phyloP scores from a whole-genome alignment of 1,140 invertebrate genomes.

The Drosophila bipectinata region DNA sequence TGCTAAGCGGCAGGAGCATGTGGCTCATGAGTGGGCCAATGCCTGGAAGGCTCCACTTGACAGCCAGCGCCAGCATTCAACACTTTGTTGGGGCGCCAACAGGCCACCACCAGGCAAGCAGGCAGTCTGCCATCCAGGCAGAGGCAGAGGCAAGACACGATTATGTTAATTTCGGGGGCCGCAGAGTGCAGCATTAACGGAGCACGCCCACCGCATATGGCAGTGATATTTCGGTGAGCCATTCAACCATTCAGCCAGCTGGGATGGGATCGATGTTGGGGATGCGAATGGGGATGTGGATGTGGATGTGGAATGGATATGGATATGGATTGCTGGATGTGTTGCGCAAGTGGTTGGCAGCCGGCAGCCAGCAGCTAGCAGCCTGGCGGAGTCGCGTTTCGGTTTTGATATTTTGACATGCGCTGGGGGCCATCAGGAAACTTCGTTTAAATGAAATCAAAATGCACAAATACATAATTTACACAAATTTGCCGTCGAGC shows the following conservation, averaged over 20 bases:
- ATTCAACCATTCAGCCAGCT: slow-evolving; percentile 31
- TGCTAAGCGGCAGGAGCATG: slow-evolving; percentile 17
- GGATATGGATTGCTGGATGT: slow-evolving; percentile 64
- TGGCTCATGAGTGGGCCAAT: slow-evolving; percentile 51
- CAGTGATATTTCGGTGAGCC: slow-evolving; percentile 69
- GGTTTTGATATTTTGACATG: slow-evolving; percentile 79
- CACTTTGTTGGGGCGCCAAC: slow-evolving; percentile 67
- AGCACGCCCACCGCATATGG: slow-evolving; percentile 81
- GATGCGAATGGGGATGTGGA: slow-evolving; percentile 28
- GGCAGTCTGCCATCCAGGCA: slow-evolving; percentile 10
- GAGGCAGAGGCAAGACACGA: slow-evolving; percentile 50
- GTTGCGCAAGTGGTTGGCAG: slow-evolving; percentile 67
- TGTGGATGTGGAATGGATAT: slow-evolving; percentile 31
- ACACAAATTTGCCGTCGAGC: slow-evolving; percentile 71
- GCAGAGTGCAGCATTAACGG: slow-evolving; percentile 67
- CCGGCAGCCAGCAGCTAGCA: slow-evolving; percentile 6
- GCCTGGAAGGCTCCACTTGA: slow-evolving; percentile 69
- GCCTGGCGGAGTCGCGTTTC: slow-evolving; percentile 47
- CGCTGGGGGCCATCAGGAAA: slow-evolving; percentile 80
- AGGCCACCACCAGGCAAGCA: slow-evolving; percentile 6
- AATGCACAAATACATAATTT: slow-evolving; percentile 82
- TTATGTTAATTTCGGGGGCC: slow-evolving; percentile 74
- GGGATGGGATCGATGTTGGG: slow-evolving; percentile 20
- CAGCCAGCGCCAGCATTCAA: slow-evolving; percentile 74
- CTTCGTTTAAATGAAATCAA: slow-evolving; percentile 83